phyloP scores from a whole-genome alignment of 2,888 invertebrate species.

The Epinotia ramella region DNA sequence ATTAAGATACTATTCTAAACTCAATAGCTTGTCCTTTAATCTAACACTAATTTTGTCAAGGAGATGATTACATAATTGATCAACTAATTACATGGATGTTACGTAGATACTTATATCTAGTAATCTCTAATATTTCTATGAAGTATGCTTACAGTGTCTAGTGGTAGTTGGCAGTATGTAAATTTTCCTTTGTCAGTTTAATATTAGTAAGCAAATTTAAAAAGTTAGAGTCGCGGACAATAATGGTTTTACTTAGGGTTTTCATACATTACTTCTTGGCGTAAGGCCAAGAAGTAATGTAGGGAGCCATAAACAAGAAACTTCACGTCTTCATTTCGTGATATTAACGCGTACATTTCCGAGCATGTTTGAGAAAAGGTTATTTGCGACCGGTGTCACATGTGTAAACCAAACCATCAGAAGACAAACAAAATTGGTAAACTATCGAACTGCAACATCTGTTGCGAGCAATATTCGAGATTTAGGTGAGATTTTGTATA shows the following conservation, averaged over 20 bases:
- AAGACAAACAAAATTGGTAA: conserved; percentile 38
- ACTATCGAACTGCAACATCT: conserved; percentile 61
- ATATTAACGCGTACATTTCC: too few species aligned
- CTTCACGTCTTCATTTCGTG: too few species aligned
- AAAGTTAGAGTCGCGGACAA: too few species aligned
- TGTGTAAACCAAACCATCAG: conserved; percentile 2
- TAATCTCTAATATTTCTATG: not conserved
- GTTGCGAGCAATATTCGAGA: conserved; percentile 65
- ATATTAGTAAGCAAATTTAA: too few species aligned
- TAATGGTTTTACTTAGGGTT: too few species aligned
- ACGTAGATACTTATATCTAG: not conserved
- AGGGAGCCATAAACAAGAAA: too few species aligned
- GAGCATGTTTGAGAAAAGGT: too few species aligned
- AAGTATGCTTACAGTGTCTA: too few species aligned
- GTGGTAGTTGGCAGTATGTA: too few species aligned
- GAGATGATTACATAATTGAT: not conserved
- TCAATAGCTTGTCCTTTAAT: conserved; percentile 1
- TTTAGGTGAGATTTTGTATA: conserved; percentile 74
- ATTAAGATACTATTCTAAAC: not conserved
- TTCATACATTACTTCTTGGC: too few species aligned
- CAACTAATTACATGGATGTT: not conserved
- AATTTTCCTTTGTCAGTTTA: too few species aligned
- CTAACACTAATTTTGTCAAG: not conserved
- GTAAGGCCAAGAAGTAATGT: too few species aligned
- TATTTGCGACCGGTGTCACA: conserved; percentile 1